Conservation (phyloP, 2,797 vertebrate genomes). For the Remorina albescens region DNA sequence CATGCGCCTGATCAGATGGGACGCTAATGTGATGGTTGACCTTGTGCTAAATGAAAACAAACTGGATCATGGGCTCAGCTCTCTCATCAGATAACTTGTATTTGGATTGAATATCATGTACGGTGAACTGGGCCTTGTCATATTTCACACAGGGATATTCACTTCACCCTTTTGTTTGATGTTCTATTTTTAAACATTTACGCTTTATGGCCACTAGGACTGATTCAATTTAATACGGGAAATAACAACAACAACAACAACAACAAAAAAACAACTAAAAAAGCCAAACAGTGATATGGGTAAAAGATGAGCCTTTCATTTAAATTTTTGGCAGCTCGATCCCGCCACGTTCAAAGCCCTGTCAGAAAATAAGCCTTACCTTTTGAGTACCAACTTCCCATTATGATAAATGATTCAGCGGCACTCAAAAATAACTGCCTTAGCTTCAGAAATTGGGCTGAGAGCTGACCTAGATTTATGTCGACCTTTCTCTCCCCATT, state of each 20-base stretch:
- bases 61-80: background rate
- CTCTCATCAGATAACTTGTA: background rate
- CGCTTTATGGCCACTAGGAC: background rate
- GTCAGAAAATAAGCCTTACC: slow-evolving; percentile 45
- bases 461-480: slow-evolving; percentile 68
- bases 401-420: slow-evolving; percentile 74
- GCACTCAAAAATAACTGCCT: slow-evolving; percentile 69
- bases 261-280: no score
- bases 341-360: slow-evolving; percentile 33
- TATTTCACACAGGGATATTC: slow-evolving; percentile 20
- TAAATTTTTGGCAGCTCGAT: slow-evolving; percentile 20
- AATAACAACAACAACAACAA: slow-evolving; percentile 28
- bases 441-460: slow-evolving; percentile 54
- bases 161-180: background rate
- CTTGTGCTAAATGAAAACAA: slow-evolving; percentile 21
- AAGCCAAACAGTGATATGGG: background rate
- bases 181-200: slow-evolving; percentile 14
- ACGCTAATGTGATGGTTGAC: slow-evolving; percentile 27
- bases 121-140: slow-evolving; percentile 13
- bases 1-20: slow-evolving; percentile 49
- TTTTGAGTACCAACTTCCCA: slow-evolving; percentile 42
- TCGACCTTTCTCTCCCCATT: slow-evolving; percentile 19
- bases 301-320: slow-evolving; percentile 7
- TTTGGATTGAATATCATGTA: background rate
- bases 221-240: slow-evolving; percentile 25